Conservation (phyloP, 35 echinoderm and acorn worm genomes). For the Diadema setosum region DNA sequence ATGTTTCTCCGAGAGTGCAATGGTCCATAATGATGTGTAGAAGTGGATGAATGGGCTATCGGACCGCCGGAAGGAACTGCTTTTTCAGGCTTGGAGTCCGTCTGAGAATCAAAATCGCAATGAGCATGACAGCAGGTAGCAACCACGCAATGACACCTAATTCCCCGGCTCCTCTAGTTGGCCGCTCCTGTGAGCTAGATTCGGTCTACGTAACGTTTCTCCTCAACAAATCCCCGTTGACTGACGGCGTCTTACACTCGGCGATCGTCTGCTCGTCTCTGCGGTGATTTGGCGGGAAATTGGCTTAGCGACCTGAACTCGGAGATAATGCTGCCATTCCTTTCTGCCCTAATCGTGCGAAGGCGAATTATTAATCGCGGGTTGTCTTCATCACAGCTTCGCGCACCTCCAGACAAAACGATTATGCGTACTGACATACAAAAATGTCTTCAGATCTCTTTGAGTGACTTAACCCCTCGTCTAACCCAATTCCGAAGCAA, state of each 20-base stretch:
- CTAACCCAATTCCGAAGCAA: no score
- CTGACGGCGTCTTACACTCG: not conserved
- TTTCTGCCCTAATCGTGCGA: not conserved
- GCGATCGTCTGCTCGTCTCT: not conserved
- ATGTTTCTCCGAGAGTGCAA: no score
- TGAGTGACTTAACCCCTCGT: not conserved
- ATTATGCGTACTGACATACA: not conserved
- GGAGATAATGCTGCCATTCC: not conserved
- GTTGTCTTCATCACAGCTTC: not conserved
- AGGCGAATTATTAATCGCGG: not conserved
- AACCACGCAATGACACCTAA: no score
- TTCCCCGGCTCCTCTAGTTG: no score
- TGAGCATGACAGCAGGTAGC: no score
- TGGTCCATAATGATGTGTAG: no score
- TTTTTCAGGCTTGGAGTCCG: no score
- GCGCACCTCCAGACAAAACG: not conserved
- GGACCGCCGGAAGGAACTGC: no score
- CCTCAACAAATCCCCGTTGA: not conserved
- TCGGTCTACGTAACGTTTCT: no score
- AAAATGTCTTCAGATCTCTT: not conserved
- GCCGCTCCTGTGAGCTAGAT: no score
- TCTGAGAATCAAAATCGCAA: no score
- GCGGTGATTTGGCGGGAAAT: constrained; percentile 21
- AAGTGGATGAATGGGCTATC: no score
- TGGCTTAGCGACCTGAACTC: not conserved